Base-by-base conservation (phyloP, 2,888 invertebrate species). In the Volucella inanis region DNA sequence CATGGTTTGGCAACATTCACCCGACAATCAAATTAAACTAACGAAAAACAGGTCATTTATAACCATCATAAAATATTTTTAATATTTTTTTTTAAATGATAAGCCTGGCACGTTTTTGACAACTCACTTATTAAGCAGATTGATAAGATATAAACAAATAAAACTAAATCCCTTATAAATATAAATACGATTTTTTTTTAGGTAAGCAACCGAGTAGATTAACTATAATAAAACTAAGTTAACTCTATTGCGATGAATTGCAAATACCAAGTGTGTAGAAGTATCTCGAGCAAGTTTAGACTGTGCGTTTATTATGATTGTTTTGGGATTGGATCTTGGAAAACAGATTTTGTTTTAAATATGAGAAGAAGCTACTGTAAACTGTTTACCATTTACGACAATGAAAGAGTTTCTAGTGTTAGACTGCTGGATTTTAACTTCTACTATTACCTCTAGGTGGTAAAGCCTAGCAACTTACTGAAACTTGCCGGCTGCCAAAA, bases 61-160 rank as follows among this genome's bases (percentile, higher is more conserved):
- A 39, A 11, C n/a, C 9, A 10, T 18, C 22, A 8, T 12, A 49
- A 61, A 8, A 45, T 49, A 62, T 65, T 39, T 14, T 45, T 31
- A 59, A 15, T 18, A 18, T 50, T 41, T 11, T 18, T 9, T 11
- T 54, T 31, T 6, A 31, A 10, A 8, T 45, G 74, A 64, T 74
- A 74, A 55, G 54, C 10, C 8, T 47, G 49, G 12, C 22, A 52
- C 8, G 22, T 18, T 72, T 61, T 62, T 12, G 38, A 54, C 72
- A 74, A 43, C 45, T 55, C 45, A 14, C 54, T 62, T 54, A 72
- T 74, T 55, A 54, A 18, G 41, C n/a, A 39, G 54, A 47, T 54
- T 47, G 14, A 45, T n/a, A 64, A 54, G 74, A 64, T 74, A 55
- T 64, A 22, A 54, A 10, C n/a, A 52, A 54, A 54, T 55, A 52